Evolutionary conservation across 2,113 vertebrate genomes (phyloP), one percentile per base, ranked within the genome.

Genomic region (Hemiscyllium ocellatum): DNA sequence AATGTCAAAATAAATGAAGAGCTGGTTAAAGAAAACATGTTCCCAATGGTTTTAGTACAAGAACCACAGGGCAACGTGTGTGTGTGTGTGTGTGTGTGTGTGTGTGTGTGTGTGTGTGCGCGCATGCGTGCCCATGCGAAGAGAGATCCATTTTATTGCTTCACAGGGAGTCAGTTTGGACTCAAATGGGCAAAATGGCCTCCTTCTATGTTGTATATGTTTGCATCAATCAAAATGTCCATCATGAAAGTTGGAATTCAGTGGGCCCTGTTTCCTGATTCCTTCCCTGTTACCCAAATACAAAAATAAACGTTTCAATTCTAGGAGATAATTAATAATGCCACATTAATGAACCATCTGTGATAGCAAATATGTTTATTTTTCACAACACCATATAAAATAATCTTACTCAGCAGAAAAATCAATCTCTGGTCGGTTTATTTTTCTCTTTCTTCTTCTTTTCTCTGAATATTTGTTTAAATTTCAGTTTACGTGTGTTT

Each of bases 401-500:
- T 93, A 47, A 37, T 24, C 17, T 66, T n/a, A 6, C 33, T 37
- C 33, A n/a, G 56, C 12, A 20, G 5, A 22, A 90, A 61, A 66
- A 56, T 90, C 52, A 93, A 61, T 20, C 61, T 66, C 37, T 93
- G 83, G 19, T 80, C 20, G 96, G 83, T 24, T 56, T 19, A 47
- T 95, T 65, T 66, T 95, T 70, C 42, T 96, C 96, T 65, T 91
- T 95, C 24, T 47, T 96, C 24, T 47, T 96, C 95, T 83, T 97
- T 65, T 97, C 97, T 12, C 97, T 96, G 96, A 97, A 97, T 2
- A 98, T 97, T 97, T 98, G 98, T 95, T 97, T 98, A 97, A 98
- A 98, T 96, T 97, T 97, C 80, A 99, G 96, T 96, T 97, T 97
- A 96, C 98, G 98, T 42, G 98, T 98, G 96, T 99, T 99, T 94